phyloP scores from a whole-genome alignment of 1,140 invertebrate species.

The Chironomus striatipennis region DNA sequence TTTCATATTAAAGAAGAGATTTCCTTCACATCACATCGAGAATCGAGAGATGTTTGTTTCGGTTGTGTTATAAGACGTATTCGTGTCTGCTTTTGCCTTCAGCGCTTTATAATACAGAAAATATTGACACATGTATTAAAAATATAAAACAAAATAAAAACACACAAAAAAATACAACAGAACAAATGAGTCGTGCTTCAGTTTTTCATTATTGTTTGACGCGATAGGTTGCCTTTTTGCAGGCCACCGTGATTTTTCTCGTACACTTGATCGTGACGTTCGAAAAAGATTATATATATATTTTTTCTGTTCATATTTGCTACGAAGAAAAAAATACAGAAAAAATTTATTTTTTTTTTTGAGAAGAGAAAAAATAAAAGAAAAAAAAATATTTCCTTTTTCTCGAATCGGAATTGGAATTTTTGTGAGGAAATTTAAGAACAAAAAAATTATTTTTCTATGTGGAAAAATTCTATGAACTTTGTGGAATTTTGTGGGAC shows the following conservation, averaged over 20 bases:
- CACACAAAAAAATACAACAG: constrained; percentile 19
- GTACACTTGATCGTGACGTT: not conserved
- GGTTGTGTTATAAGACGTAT: not conserved
- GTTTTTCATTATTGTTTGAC: constrained; percentile 20
- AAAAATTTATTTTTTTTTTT: not conserved
- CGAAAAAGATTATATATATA: not conserved
- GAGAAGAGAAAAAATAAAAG: not conserved
- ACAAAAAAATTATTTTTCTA: not conserved
- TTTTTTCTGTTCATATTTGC: not conserved
- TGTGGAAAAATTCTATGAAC: too few relatives aligned
- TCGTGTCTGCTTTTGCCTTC: not conserved
- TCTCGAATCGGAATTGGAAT: not conserved
- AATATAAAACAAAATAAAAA: constrained; percentile 23
- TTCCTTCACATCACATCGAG: not conserved
- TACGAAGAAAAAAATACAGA: not conserved
- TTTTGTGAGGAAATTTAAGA: not conserved
- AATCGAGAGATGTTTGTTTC: not conserved
- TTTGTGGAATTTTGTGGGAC: too few relatives aligned
- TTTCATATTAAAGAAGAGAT: constrained; percentile 19
- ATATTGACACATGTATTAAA: constrained; percentile 22
- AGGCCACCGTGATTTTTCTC: constrained; percentile 11
- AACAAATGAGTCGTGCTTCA: constrained; percentile 18
- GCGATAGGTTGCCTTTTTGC: constrained; percentile 16
- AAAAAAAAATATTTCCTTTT: not conserved
- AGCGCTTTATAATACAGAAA: not conserved